Evolutionary conservation across 2,797 vertebrate genomes (phyloP), one percentile per base, ranked within the genome.

Genomic region (Leuciscus waleckii): DNA sequence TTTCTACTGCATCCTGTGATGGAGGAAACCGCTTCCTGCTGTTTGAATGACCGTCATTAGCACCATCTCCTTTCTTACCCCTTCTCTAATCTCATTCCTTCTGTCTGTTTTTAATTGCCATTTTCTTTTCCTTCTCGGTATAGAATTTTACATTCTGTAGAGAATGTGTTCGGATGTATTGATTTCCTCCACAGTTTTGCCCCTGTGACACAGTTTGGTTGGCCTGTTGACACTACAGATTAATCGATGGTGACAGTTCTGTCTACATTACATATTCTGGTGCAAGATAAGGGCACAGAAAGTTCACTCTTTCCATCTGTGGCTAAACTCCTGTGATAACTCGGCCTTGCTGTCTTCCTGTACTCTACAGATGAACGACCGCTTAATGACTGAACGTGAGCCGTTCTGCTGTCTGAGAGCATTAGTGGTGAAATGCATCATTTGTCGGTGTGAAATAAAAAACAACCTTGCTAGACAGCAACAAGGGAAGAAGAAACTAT

Each of bases 21-120:
- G 82, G 82, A 77, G 49, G 83, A 73, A 73, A 71, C 75, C 8
- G 14, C 26, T 74, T 69, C 77, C 67, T 39, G 56, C 83, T 80
- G 77, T 46, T 84, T 58, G 75, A 79, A 67, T 61, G 65, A 58
- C 83, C 75, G 5, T 74, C 77, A 74, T 86, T 86, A 77, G n/a
- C 78, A 49, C 51, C 0, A 4, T 46, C 61, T 86, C 71, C 26
- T 74, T 54, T 32, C 63, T n/a, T 75, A 61, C 51, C 49, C 78
- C 29, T 37, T 58, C 39, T 46, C 61, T 65, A 54, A 81, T 82
- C 73, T 75, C 71, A 7, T 49, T 81, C 79, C 73, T 61, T 80
- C 77, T 85, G 41, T 74, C 77, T 71, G 54, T 61, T 63, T 78
- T 85, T 73, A 71, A 19, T 46, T 54, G 69, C 7, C 23, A 35